phyloP scores from a whole-genome alignment of 2,113 vertebrate species.

The Cavia aperea region DNA sequence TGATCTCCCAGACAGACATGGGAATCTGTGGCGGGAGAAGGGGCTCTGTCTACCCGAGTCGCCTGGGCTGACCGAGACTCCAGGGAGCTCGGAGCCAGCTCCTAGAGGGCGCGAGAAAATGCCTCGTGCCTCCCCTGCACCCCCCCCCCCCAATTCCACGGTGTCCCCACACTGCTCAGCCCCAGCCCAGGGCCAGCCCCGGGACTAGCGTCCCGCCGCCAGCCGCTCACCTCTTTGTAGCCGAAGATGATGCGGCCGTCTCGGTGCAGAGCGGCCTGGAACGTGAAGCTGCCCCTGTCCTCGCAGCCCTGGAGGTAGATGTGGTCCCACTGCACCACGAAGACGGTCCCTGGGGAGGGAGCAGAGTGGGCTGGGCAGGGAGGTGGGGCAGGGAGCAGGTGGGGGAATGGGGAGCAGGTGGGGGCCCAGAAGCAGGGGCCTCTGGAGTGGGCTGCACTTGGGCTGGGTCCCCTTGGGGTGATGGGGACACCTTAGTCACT shows the following conservation, averaged over 20 bases:
- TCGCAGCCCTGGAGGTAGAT: slow-evolving; percentile 88
- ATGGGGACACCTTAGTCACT: background rate
- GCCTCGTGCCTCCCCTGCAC: too few relatives aligned
- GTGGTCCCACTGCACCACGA: slow-evolving; percentile 93
- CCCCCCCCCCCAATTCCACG: background rate
- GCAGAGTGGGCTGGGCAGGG: background rate
- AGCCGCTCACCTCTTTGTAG: slow-evolving; percentile 86
- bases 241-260: slow-evolving; percentile 88
- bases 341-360: slow-evolving; percentile 81
- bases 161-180: too few relatives aligned
- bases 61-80: background rate
- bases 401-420: too few relatives aligned
- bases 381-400: too few relatives aligned
- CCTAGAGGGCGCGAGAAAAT: background rate
- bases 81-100: background rate
- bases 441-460: fast-evolving
- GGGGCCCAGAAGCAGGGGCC: background rate
- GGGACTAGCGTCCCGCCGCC: background rate
- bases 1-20: slow-evolving; percentile 84
- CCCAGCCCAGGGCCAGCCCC: background rate
- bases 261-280: slow-evolving; percentile 87
- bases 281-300: slow-evolving; percentile 87
- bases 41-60: background rate
- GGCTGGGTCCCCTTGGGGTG: background rate
- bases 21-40: slow-evolving; percentile 81